Evolutionary conservation across 2,888 invertebrate genomes (phyloP), one percentile per base, ranked within the genome.

Genomic region (Esperia sulphurella): DNA sequence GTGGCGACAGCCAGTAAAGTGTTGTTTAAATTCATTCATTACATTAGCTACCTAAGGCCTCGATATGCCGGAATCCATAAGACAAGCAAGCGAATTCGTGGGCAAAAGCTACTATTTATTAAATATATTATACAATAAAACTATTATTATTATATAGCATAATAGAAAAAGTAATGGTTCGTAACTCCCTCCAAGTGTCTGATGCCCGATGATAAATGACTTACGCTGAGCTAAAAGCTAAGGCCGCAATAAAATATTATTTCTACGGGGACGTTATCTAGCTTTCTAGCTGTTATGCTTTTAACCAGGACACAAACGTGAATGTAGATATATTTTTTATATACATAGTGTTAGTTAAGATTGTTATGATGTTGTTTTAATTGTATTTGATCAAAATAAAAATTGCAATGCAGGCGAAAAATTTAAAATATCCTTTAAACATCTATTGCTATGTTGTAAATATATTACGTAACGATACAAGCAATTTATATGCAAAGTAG

Each of bases 401-500:
- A 21, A 21, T 21, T 21, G n/a, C n/a, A n/a, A 21, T 21, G 21
- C 21, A 5, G 2, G 21, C 21, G 3, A 21, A n/a, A n/a, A n/a
- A n/a, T n/a, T 21, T 5, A 3, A 5, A 21, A 21, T 21, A 3
- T 21, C 2, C 21, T 21, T 21, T 3, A 21, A 21, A 21, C 21
- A 21, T 21, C 21, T 21, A 5, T 3, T 21, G 5, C 5, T 21
- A 5, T 5, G 21, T 21, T 8, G 10, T 31, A 31, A 31, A 31
- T 9, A 31, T 31, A 31, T 21, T 5, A 31, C 31, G 31, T 31
- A 5, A 31, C 14, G 44, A 48, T 48, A 43, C 37, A 49, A 44
- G 51, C 49, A 53, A 54, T 58, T 54, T 50, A 54, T 47, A 58
- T 56, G 53, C 50, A 49, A 52, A 55, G 47, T 50, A 51, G 49